Base-by-base conservation (phyloP, 2,113 vertebrate species). In the Anarhynchus alexandrinus region DNA sequence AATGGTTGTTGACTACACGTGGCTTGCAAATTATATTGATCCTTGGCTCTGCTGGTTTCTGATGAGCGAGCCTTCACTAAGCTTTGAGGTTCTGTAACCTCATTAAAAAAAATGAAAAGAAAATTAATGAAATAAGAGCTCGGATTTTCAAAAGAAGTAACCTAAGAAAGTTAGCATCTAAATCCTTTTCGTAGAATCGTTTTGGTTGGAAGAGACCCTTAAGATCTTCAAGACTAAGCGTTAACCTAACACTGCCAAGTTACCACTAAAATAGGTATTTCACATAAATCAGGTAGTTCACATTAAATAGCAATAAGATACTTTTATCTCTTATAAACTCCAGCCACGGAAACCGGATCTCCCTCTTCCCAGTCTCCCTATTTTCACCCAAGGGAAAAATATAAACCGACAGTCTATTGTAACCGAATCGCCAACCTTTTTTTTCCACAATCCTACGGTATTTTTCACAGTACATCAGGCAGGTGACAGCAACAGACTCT, bases 381-480 rank as follows among this genome's bases (percentile, higher is more conserved):
- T 64, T 65, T 65, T 36, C 12, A 69, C 36, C 17, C 65, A 57
- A 18, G 11, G 17, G 16, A 22, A 81, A 91, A 71, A 61, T 9
- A 59, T 2, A 61, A 65, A 92, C 66, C 16, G 26, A 59, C 45
- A 73, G 20, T 10, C 54, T 42, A 57, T 51, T 85, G 21, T 34
- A 58, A 66, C 45, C 43, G 32, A 88, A 67, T 40, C 19, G 42
- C 40, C 62, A 90, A n/a, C 49, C 38, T 70, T 5, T 70, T 91
- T 91, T 95, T 72, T n/a, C n/a, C 84, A 69, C 62, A 87, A 49
- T 58, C 58, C 58, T 34, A 11, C 1, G 4, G 23, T 87, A 38
- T 55, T 86, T 82, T 73, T 94, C 89, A 86, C 17, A 65, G 87
- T 49, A 38, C 64, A 36, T 34, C 45, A 71, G 71, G 71, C 84